phyloP scores from a whole-genome alignment of 2,888 invertebrate genomes.

The Sisyra nigra region DNA sequence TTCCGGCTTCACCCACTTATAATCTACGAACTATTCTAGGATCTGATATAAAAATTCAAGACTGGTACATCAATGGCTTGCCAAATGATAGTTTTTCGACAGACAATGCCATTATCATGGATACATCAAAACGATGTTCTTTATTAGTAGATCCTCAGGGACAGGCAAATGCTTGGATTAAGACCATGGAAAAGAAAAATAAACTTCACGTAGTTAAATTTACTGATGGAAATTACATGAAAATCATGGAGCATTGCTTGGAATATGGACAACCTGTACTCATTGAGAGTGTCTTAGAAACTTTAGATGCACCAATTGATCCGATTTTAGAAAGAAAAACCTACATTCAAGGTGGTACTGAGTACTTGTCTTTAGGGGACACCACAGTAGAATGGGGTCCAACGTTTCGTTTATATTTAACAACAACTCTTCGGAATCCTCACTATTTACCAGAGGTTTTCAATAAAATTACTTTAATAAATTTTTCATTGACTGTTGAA shows the following conservation, averaged over 20 bases:
- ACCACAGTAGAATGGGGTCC: slow-evolving; percentile 60
- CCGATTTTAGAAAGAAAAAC: slow-evolving; percentile 59
- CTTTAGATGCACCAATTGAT: slow-evolving; percentile 62
- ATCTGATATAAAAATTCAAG: slow-evolving; percentile 71
- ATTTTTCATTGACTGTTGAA: slow-evolving; percentile 68
- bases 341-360: slow-evolving; percentile 55
- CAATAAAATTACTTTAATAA: slow-evolving; percentile 67
- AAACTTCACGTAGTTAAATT: slow-evolving; percentile 56
- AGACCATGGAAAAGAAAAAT: slow-evolving; percentile 61
- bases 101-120: slow-evolving; percentile 73
- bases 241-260: slow-evolving; percentile 54
- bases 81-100: slow-evolving; percentile 69
- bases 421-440: slow-evolving; percentile 69
- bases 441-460: slow-evolving; percentile 74
- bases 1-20: slow-evolving; percentile 63
- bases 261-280: slow-evolving; percentile 62
- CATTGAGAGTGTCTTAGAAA: slow-evolving; percentile 62
- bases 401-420: slow-evolving; percentile 64
- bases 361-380: slow-evolving; percentile 63
- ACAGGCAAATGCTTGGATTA: slow-evolving; percentile 76
- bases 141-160: slow-evolving; percentile 72
- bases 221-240: slow-evolving; percentile 59
- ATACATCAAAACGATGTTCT: slow-evolving; percentile 62
- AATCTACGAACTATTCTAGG: slow-evolving; percentile 61
- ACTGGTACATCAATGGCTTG: slow-evolving; percentile 69